Evolutionary conservation across 1,140 invertebrate species (phyloP), one percentile per base, ranked within the genome.

Genomic region (Bombus waltoni): DNA sequence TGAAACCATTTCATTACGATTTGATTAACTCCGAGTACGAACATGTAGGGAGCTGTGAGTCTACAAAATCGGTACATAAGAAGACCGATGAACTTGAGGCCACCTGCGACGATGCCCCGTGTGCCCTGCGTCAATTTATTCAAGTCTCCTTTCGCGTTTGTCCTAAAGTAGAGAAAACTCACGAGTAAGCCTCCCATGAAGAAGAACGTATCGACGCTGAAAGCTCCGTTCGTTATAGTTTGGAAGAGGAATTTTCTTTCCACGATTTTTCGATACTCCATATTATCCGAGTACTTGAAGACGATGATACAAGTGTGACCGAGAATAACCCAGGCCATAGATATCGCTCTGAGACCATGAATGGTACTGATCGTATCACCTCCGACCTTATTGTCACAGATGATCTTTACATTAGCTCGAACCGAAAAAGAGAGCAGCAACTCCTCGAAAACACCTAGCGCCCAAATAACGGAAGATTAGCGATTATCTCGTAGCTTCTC

Each of bases 181-280:
- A 98, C 97, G 89, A 98, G 95, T 89, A 98, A 96, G 35, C 97
- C 98, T 79, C 97, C 97, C 89, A 97, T 97, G 92, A 98, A 98
- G 96, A 99, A 99, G 95, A 99, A 99, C 1, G 98, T 98, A 92
- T 99, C 98, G 0, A 99, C 98, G 86, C 98, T 98, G 94, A 98
- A 98, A 0, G 98, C 97, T 0, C 97, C 98, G 94, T 98, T 99
- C 25, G 97, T 96, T 53, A 98, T 97, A 0, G 97, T 97, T 94
- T 98, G 97, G 92, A 98, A 98, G 83, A 97, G 96, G 94, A 98
- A 97, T 89, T 97, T 97, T 92, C 97, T 97, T 93, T 98, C 97
- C 25, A 98, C 96, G 42, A 98, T 95, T 87, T 96, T 97, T 74
- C 97, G 95, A 87, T 97, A 96, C 72, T 97, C 97, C 94, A 97